A percentile compares a stretch with the other conserved stretches of the same genome.
Conservation (phyloP, 1,140 invertebrate genomes). For the Hypothenemus hampei region DNA sequence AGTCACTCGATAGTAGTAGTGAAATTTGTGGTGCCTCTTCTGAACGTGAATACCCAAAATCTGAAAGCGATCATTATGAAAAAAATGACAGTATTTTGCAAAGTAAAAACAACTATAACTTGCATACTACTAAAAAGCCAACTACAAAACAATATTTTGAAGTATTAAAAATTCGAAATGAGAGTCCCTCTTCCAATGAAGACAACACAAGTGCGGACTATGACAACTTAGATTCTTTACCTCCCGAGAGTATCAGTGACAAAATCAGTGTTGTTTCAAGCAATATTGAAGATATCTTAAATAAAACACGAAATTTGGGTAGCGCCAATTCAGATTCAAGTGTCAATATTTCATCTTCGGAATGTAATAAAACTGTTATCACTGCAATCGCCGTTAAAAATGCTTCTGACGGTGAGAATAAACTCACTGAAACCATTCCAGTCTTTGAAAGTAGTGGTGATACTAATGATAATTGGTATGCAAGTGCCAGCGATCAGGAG, state of each 20-base stretch:
- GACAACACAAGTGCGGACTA: constrained; percentile 49
- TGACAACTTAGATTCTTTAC: constrained; percentile 52
- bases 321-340: constrained; percentile 20
- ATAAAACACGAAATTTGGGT: constrained; percentile 33
- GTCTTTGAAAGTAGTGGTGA: constrained; percentile 45
- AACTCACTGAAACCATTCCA: constrained; percentile 40
- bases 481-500: constrained; percentile 61
- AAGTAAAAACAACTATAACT: constrained; percentile 58
- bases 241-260: constrained; percentile 50
- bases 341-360: constrained; percentile 26
- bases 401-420: constrained; percentile 7
- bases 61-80: constrained; percentile 44
- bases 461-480: constrained; percentile 57
- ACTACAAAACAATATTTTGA: constrained; percentile 51
- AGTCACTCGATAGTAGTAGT: constrained; percentile 53
- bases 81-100: constrained; percentile 52
- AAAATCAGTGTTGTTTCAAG: constrained; percentile 55
- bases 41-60: constrained; percentile 47
- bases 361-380: constrained; percentile 30
- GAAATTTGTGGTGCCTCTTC: constrained; percentile 53
- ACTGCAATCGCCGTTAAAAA: constrained; percentile 22
- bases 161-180: constrained; percentile 48
- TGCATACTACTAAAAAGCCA: constrained; percentile 52
- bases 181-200: constrained; percentile 50
- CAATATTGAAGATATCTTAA: constrained; percentile 48